Percentiles rank a stretch among this genome's conserved stretches.
These are phyloP conservation scores for Teleogryllus oceanicus DNA, from an alignment of 2,888 invertebrate species.

Conservation along the genomic window DNA sequence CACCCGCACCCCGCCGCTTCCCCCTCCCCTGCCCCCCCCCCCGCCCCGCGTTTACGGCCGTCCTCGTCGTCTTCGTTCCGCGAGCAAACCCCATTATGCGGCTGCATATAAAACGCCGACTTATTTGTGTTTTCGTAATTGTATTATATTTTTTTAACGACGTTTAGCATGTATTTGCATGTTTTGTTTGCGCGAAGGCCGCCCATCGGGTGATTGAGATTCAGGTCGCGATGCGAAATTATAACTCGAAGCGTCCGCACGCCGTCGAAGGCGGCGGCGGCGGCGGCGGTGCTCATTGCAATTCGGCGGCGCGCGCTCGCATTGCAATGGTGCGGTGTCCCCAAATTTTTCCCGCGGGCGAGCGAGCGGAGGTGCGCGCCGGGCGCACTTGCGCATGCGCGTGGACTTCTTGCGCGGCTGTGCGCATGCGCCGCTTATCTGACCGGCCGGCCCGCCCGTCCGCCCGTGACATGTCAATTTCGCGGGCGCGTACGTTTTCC, in stretches of 20 bases:
- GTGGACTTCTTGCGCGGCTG: background rate
- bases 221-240: background rate
- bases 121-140: conserved; percentile 18
- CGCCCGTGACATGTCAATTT: background rate
- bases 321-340: background rate
- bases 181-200: background rate
- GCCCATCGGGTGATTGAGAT: background rate
- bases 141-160: background rate
- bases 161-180: background rate
- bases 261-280: background rate
- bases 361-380: too few relatives aligned
- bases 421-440: background rate
- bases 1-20: too few relatives aligned
- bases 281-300: background rate
- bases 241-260: background rate
- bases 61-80: background rate
- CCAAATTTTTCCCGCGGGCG: background rate
- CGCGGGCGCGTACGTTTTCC: background rate
- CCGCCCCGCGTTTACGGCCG: too few relatives aligned
- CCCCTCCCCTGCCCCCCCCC: too few relatives aligned
- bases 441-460: background rate
- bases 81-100: background rate
- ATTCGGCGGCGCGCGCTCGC: background rate
- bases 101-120: conserved; percentile 7
- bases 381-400: background rate